Conservation (phyloP, 2,113 vertebrate genomes). For the rat (Rattus norvegicus) region GRCr8 NC_086020.1:124137001-124137500, state of each 20-base stretch:
- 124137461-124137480: not conserved
- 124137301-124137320: not conserved
- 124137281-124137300: not conserved
- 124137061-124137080: not conserved
- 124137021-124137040: not conserved
- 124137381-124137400: not conserved
- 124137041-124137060: not conserved
- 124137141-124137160: not conserved
- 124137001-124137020: not conserved
- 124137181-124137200: not conserved
- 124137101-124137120: not conserved
- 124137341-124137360: not conserved
- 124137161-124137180: not conserved
- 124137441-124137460: not conserved
- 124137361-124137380: not conserved
- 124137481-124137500: not conserved
- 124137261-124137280: not conserved
- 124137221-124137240: not conserved
- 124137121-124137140: not conserved
- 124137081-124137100: not conserved
- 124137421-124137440: not conserved
- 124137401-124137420: not conserved
- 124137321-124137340: not conserved
- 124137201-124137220: not conserved
- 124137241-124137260: not conserved